phyloP scores from a whole-genome alignment of 1,140 invertebrate genomes.

The Lepidurus apus region DNA sequence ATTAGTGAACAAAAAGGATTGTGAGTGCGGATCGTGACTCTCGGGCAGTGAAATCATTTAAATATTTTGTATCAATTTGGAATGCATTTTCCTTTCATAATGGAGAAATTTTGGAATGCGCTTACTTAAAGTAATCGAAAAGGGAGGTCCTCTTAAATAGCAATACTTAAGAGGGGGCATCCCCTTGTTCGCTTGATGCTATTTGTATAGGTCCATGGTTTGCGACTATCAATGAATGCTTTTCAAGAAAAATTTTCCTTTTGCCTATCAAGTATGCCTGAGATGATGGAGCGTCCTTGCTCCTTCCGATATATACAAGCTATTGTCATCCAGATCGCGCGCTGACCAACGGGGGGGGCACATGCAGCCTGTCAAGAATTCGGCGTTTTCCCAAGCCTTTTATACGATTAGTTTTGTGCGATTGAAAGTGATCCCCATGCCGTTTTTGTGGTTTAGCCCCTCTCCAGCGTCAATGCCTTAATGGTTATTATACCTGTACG shows the following conservation, averaged over 20 bases:
- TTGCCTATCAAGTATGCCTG: not conserved
- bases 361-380: not conserved
- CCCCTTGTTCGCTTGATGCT: not conserved
- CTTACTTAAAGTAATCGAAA: not conserved
- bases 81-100: not conserved
- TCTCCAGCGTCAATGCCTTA: not conserved
- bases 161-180: not conserved
- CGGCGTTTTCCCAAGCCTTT: not conserved
- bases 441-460: not conserved
- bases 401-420: not conserved
- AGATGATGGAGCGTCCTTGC: not conserved
- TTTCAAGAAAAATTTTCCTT: not conserved
- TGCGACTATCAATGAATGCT: not conserved
- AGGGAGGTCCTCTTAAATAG: not conserved
- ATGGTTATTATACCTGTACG: not conserved
- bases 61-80: not conserved
- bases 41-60: not conserved
- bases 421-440: not conserved
- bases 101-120: not conserved
- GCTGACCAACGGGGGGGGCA: not conserved
- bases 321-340: not conserved
- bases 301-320: not conserved
- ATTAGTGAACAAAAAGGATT: not conserved
- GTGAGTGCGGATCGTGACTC: not conserved
- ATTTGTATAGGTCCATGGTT: not conserved